Percentiles rank a stretch among this genome's conserved stretches.
Evolutionary conservation across 1,140 invertebrate species (phyloP).

Genomic region (Trachymyrmex cornetzi): DNA sequence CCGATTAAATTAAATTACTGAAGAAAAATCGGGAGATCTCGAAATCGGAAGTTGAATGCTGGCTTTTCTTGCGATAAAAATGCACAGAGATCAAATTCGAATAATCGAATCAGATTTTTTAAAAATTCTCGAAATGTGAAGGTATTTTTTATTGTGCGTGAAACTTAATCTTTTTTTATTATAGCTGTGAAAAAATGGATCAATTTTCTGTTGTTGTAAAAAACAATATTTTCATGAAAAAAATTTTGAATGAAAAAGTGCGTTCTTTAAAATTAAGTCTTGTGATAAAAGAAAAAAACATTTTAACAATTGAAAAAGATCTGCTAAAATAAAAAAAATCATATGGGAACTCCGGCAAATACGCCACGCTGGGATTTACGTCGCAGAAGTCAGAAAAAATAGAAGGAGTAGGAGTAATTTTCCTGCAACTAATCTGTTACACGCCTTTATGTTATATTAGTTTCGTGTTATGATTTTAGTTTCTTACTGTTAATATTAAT

Average conservation of each 20-base stretch:
- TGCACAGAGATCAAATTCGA: background rate
- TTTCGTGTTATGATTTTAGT: too few species aligned
- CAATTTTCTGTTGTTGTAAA: background rate
- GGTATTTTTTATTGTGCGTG: too few species aligned
- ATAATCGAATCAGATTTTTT: background rate
- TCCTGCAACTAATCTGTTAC: too few species aligned
- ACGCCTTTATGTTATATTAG: too few species aligned
- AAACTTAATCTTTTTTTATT: background rate
- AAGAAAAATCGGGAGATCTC: conserved; percentile 6
- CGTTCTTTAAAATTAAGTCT: background rate
- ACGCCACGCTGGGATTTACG: too few species aligned
- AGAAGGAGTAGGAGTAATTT: too few species aligned
- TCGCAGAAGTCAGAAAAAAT: too few species aligned
- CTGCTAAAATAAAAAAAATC: background rate
- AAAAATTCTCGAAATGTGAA: background rate
- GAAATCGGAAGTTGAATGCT: background rate
- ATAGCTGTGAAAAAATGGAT: background rate
- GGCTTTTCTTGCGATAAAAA: background rate
- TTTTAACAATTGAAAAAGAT: background rate
- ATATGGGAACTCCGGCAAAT: background rate
- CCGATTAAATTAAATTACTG: conserved; percentile 31
- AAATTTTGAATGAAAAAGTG: background rate
- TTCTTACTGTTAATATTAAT: too few species aligned
- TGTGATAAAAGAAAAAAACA: background rate
- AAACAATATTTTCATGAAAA: background rate